Percentiles rank a stretch among this genome's conserved stretches.
Conservation (phyloP, 1,140 invertebrate genomes). For the Pinna nobilis region DNA sequence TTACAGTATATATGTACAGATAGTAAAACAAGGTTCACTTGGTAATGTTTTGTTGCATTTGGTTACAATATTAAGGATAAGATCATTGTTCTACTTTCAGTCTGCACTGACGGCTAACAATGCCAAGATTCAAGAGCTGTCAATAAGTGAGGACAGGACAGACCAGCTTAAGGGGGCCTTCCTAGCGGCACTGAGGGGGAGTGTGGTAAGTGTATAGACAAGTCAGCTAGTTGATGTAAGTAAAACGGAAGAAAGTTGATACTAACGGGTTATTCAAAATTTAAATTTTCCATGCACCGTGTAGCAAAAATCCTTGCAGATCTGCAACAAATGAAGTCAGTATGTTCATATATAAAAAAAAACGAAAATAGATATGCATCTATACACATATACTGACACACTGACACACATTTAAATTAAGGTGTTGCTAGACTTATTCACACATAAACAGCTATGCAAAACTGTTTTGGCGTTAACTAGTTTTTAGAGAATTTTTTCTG, state of each 20-base stretch:
- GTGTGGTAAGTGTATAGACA: conserved; percentile 67
- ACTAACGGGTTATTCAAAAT: not conserved
- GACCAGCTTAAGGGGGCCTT: conserved; percentile 87
- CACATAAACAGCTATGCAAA: not conserved
- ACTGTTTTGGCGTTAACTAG: too few relatives aligned
- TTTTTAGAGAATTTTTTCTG: too few relatives aligned
- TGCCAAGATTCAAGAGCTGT: conserved; percentile 80
- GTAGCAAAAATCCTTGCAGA: too few relatives aligned
- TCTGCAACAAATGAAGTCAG: too few relatives aligned
- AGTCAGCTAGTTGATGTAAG: too few relatives aligned
- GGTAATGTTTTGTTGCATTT: conserved; percentile 46
- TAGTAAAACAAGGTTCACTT: too few relatives aligned
- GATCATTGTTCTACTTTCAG: conserved; percentile 43
- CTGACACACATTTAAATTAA: too few relatives aligned
- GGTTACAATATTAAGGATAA: conserved; percentile 41
- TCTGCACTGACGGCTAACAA: conserved; percentile 45
- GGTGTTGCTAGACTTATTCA: too few relatives aligned
- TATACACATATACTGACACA: too few relatives aligned
- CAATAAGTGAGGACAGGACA: conserved; percentile 79
- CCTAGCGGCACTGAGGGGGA: conserved; percentile 80
- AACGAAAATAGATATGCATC: too few relatives aligned
- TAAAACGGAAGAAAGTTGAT: not conserved
- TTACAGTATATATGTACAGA: too few relatives aligned
- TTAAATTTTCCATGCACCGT: not conserved
- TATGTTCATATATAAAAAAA: too few relatives aligned